phyloP scores from a whole-genome alignment of 64 coral and sea anemone species.

The Porites australiensis region DNA sequence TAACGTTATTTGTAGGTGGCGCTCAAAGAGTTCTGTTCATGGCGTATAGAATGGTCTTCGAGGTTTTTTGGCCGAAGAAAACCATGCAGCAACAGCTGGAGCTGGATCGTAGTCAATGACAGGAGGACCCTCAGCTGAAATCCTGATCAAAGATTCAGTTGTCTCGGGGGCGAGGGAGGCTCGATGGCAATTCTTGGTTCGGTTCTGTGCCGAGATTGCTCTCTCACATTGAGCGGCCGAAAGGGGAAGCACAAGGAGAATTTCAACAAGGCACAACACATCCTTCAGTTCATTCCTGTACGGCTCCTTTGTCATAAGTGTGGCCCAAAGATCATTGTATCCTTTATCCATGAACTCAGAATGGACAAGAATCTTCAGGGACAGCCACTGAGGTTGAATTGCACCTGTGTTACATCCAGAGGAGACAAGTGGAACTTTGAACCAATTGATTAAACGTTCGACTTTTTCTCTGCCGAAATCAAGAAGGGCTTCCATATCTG shows the following conservation, averaged over 20 bases:
- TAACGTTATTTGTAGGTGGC: not conserved
- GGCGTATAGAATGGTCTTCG: conserved; percentile 19
- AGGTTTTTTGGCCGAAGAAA: conserved; percentile 42
- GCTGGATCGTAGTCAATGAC: conserved; percentile 33
- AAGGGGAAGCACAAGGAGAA: conserved; percentile 48
- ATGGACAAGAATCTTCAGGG: conserved; percentile 59
- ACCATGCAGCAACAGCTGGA: conserved; percentile 58
- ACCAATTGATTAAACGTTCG: conserved; percentile 50
- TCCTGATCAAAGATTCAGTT: conserved; percentile 44
- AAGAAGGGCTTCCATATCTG: conserved; percentile 50
- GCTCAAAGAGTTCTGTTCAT: conserved; percentile 52
- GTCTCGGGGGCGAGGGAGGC: conserved; percentile 27
- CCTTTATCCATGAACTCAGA: conserved; percentile 44
- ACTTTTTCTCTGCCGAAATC: conserved; percentile 52
- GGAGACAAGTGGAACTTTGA: conserved; percentile 40
- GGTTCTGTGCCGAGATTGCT: conserved; percentile 61
- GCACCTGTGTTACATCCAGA: conserved; percentile 36
- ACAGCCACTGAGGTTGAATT: conserved; percentile 53
- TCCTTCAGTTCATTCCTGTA: conserved; percentile 49
- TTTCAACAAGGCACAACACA: conserved; percentile 39
- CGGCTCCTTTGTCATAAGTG: conserved; percentile 45
- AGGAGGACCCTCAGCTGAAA: conserved; percentile 58
- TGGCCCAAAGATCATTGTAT: conserved; percentile 45
- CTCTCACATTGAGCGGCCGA: conserved; percentile 24
- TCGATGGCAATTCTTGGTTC: conserved; percentile 34